Evolutionary conservation across 2,888 invertebrate genomes (phyloP), one percentile per base, ranked within the genome.

Genomic region (Aromia moschata): DNA sequence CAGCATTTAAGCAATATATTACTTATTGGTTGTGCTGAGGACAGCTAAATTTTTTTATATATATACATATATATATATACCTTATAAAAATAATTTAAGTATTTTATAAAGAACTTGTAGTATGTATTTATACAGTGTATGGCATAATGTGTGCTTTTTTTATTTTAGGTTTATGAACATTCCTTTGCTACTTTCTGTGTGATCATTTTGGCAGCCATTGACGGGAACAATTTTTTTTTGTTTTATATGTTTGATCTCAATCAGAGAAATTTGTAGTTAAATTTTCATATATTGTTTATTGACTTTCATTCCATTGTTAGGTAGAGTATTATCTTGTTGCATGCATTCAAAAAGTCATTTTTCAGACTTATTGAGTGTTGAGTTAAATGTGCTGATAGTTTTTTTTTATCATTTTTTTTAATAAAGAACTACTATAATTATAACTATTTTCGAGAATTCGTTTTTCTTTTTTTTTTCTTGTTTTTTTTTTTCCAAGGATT

Each of bases 141-240:
- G 20, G 14, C n/a, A 43, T 43, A 14, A 12, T 38, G 3, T 38
- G 25, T 49, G 38, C 38, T 49, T 38, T n/a, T n/a, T n/a, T 49
- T 38, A 49, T 11, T 14, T 49, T 49, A 49, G n/a, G 25, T 12
- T 38, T 49, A 60, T 54, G 58, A 66, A 72, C 74, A 74, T 73
- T 73, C 73, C 73, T 67, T 70, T 65, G 63, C 54, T 61, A 58
- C 37, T 57, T 56, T 47, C 56, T 65, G 70, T 73, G 71, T 72
- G 72, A 72, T 72, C 67, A 60, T 62, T 67, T 67, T 72, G 72
- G 71, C 70, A 72, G 70, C 70, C 68, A 72, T 70, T 53, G 53
- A 54, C 54, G 47, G 33, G 36, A 56, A 40, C 52, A n/a, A 40
- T 38, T 40, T 45, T 56, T 49, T 49, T 49, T 38, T 54, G 20